Conservation (phyloP, 2,797 vertebrate genomes). For the Sebastes vulpes region DNA sequence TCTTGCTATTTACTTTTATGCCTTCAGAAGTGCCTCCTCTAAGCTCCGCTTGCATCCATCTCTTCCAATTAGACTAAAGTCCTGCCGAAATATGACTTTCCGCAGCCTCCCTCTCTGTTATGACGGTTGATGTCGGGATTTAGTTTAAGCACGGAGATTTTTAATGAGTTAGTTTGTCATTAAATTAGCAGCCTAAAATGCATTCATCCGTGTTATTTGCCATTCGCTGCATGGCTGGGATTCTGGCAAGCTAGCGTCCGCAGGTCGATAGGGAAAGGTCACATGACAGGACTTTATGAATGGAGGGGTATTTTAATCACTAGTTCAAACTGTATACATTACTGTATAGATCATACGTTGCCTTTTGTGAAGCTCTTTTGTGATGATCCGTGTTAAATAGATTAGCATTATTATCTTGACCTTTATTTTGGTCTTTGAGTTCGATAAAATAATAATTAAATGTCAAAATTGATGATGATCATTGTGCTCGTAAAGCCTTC, state of each 20-base stretch:
- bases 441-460: background rate
- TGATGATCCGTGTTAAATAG: background rate
- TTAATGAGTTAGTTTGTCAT: slow-evolving; percentile 36
- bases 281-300: background rate
- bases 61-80: slow-evolving; percentile 66
- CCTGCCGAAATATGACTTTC: slow-evolving; percentile 46
- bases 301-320: background rate
- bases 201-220: slow-evolving; percentile 33
- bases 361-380: background rate
- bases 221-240: slow-evolving; percentile 23
- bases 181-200: slow-evolving; percentile 38
- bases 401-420: background rate
- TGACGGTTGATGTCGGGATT: slow-evolving; percentile 29
- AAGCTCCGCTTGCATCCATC: slow-evolving; percentile 56
- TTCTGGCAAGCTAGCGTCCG: slow-evolving; percentile 1
- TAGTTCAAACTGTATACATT: background rate
- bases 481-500: background rate
- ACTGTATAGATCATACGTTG: background rate
- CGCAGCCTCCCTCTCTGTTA: slow-evolving; percentile 14
- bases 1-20: slow-evolving; percentile 64
- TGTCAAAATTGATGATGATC: background rate
- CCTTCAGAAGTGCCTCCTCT: slow-evolving; percentile 44
- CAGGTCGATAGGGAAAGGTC: slow-evolving; percentile 1
- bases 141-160: slow-evolving; percentile 27
- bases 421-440: background rate